A percentile compares a stretch with the other conserved stretches of the same genome.
Evolutionary conservation across 2,797 vertebrate genomes (phyloP).

Genomic region (Semotilus atromaculatus): DNA sequence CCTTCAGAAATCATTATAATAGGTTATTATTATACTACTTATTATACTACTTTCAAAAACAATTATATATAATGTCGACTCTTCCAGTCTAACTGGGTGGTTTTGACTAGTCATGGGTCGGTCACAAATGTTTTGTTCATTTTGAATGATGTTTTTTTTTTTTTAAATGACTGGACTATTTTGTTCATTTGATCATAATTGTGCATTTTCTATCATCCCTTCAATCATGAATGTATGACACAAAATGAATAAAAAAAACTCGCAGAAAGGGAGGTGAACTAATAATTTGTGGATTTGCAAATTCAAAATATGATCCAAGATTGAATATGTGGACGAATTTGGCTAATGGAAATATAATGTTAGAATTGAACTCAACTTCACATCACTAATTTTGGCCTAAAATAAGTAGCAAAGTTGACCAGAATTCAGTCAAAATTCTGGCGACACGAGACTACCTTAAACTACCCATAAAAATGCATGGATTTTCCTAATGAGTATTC

Average conservation of each 20-base stretch:
- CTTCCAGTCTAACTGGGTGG: not conserved
- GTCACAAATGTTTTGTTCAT: not conserved
- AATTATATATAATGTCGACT: not conserved
- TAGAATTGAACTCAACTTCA: not conserved
- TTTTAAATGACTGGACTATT: not conserved
- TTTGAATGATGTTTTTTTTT: not conserved
- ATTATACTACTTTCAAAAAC: not conserved
- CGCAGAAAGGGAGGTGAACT: not conserved
- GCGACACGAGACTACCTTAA: not conserved
- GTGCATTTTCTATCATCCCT: not conserved
- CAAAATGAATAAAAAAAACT: not conserved
- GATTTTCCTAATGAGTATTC: conserved; percentile 2
- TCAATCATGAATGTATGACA: not conserved
- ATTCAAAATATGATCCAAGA: not conserved
- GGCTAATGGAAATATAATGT: not conserved
- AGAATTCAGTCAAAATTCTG: not conserved
- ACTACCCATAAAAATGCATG: not conserved
- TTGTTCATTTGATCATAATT: not conserved
- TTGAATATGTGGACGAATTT: not conserved
- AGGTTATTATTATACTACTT: too few relatives aligned
- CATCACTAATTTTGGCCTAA: not conserved
- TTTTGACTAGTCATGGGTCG: too few relatives aligned
- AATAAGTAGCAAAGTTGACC: not conserved
- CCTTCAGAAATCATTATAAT: not conserved
- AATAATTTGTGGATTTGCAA: not conserved